These are phyloP conservation scores for Nothocercus nigrocapillus DNA, from an alignment of 2,113 vertebrate species.

Conservation along the genomic window DNA sequence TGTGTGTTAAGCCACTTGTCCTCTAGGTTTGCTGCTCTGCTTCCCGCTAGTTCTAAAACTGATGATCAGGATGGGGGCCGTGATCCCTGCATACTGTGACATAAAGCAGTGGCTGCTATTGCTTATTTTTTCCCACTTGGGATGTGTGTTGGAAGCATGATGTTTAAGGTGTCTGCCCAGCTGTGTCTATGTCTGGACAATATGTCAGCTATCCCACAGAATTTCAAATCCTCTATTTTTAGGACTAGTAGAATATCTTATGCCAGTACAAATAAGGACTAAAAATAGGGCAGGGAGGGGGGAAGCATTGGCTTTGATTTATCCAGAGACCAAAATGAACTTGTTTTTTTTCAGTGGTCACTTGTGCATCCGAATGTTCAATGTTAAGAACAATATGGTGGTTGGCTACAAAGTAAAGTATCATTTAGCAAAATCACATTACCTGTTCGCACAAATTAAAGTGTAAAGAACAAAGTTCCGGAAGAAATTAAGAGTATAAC, in stretches of 20 bases:
- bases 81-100: rapidly evolving
- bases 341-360: neutral
- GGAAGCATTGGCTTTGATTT: neutral
- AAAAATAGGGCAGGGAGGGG: constrained; percentile 7
- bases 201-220: neutral
- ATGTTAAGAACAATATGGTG: neutral
- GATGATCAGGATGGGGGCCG: neutral
- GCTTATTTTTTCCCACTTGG: no score
- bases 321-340: constrained; percentile 1
- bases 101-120: rapidly evolving
- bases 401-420: neutral
- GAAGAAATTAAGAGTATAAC: constrained; percentile 76
- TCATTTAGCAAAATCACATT: neutral
- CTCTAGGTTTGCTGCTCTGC: neutral
- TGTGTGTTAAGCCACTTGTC: rapidly evolving
- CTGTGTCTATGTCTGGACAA: neutral
- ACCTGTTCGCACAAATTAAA: constrained; percentile 61
- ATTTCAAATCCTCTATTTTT: neutral
- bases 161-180: rapidly evolving
- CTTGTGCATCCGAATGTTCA: neutral
- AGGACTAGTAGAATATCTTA: constrained; percentile 15
- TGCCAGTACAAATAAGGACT: constrained; percentile 35
- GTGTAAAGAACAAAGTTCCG: constrained; percentile 77
- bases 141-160: rapidly evolving
- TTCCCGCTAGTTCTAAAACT: neutral